These are phyloP conservation scores for Oeneis ivallda DNA, from an alignment of 2,888 invertebrate genomes.

Conservation along the genomic window DNA sequence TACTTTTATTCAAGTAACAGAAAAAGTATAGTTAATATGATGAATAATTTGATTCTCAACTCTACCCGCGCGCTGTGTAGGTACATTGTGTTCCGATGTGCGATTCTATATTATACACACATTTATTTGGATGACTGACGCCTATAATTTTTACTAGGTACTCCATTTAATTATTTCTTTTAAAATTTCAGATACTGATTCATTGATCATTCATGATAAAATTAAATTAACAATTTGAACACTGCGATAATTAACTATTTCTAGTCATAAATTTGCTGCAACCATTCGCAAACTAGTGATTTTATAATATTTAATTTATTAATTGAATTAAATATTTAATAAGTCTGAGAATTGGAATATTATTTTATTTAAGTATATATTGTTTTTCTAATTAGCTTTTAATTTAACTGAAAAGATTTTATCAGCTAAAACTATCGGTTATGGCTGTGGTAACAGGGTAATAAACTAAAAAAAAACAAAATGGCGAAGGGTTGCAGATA, in stretches of 20 bases:
- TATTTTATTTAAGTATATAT: no score
- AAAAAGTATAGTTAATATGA: no score
- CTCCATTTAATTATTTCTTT: not conserved
- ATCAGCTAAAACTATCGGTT: constrained; percentile 8
- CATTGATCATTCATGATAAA: no score
- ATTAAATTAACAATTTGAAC: constrained; percentile 14
- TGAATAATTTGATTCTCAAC: no score
- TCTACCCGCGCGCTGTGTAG: no score
- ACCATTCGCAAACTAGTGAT: constrained; percentile 52
- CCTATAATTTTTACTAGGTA: no score
- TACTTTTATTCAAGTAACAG: no score
- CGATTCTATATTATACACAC: no score
- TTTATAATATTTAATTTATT: constrained; percentile 28
- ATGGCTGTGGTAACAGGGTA: constrained; percentile 41
- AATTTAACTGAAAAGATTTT: constrained; percentile 15
- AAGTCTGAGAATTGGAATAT: constrained; percentile 22
- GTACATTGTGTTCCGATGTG: no score
- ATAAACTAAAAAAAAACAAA: constrained; percentile 20
- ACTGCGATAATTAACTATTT: constrained; percentile 47
- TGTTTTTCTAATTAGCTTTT: constrained; percentile 21
- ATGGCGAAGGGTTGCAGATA: constrained; percentile 22
- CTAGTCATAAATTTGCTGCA: constrained; percentile 72
- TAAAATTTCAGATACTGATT: not conserved
- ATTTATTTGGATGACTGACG: no score
- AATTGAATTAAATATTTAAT: no score